Conservation (phyloP, 1,140 invertebrate genomes). For the Panagrolaimus sp. region DNA sequence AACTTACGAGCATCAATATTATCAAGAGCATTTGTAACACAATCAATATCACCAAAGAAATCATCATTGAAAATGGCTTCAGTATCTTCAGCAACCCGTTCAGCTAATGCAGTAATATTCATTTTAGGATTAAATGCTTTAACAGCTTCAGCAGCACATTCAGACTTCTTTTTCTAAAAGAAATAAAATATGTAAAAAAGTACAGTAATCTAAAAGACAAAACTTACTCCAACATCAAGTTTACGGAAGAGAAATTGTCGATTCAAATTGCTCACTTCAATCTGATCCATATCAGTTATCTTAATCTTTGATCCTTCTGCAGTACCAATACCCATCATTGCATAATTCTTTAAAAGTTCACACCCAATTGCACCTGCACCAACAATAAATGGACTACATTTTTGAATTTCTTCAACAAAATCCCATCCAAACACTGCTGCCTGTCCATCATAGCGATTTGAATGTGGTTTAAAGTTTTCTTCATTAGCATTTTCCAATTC, state of each 20-base stretch:
- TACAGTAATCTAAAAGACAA: too few species aligned
- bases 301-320: conserved; percentile 58
- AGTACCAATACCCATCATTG: conserved; percentile 89
- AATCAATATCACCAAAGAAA: conserved; percentile 86
- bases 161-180: conserved; percentile 69
- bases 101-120: conserved; percentile 80
- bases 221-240: conserved; percentile 74
- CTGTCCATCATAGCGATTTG: conserved; percentile 81
- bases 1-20: conserved; percentile 80
- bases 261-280: conserved; percentile 97
- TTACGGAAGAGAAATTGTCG: conserved; percentile 94
- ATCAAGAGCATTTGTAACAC: conserved; percentile 92
- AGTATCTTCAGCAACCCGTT: conserved; percentile 87
- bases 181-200: too few species aligned
- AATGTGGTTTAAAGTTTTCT: conserved; percentile 36
- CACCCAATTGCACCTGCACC: conserved; percentile 87
- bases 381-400: conserved; percentile 73
- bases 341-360: conserved; percentile 95
- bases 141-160: conserved; percentile 73
- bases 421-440: conserved; percentile 82
- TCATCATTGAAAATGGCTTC: conserved; percentile 86
- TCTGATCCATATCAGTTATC: conserved; percentile 98
- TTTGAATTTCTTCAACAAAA: conserved; percentile 76
- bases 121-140: conserved; percentile 80
- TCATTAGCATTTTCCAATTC: conserved; percentile 71